These are phyloP conservation scores for Carollia perspicillata DNA, from an alignment of 2,113 vertebrate genomes.

Conservation along the genomic window DNA sequence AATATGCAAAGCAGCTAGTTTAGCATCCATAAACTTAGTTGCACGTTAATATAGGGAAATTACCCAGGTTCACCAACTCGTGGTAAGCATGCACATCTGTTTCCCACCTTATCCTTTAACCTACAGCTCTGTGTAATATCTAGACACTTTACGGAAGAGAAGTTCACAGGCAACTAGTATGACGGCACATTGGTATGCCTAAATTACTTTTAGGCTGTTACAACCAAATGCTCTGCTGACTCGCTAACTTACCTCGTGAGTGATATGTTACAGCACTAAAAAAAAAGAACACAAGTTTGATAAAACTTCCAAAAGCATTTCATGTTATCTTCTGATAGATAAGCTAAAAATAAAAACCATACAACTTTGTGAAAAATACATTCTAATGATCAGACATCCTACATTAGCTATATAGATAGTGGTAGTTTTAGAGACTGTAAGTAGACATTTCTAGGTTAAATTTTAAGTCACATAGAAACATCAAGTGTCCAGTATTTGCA, in stretches of 20 bases:
- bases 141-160: constrained; percentile 30
- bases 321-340: not conserved
- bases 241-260: constrained; percentile 31
- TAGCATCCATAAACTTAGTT: constrained; percentile 40
- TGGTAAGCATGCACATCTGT: constrained; percentile 35
- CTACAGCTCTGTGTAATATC: constrained; percentile 42
- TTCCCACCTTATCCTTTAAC: not conserved
- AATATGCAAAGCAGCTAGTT: constrained; percentile 27
- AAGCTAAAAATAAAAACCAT: not conserved
- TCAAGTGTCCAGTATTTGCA: not conserved
- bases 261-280: not conserved
- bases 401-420: not conserved
- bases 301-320: not conserved
- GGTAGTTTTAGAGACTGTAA: not conserved
- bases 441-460: not conserved
- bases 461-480: not conserved
- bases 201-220: constrained; percentile 58
- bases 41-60: not conserved
- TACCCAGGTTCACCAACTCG: constrained; percentile 12
- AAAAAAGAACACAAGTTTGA: not conserved
- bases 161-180: constrained; percentile 52
- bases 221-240: constrained; percentile 17
- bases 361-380: not conserved
- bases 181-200: constrained; percentile 4
- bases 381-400: not conserved